phyloP scores from a whole-genome alignment of 1,140 invertebrate genomes.

The Apis laboriosa region DNA sequence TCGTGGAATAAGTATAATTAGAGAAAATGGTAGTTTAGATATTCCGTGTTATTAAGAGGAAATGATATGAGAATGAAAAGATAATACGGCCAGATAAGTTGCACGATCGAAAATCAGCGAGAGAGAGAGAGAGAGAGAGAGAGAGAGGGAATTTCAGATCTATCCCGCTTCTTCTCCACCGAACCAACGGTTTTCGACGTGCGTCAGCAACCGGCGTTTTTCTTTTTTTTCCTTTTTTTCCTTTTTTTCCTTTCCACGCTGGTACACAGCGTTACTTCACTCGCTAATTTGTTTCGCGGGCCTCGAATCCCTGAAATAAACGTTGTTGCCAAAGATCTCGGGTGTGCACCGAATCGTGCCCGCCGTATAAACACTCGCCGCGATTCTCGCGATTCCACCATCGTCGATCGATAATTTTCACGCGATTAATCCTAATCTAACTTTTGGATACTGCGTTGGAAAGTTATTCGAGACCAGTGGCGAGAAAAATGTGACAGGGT shows the following conservation, averaged over 20 bases:
- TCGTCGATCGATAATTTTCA: neutral
- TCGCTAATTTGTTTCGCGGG: conserved; percentile 33
- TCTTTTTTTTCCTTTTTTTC: conserved; percentile 5
- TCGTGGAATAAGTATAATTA: neutral
- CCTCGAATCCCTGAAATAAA: conserved; percentile 24
- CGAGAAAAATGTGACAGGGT: neutral
- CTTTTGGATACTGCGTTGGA: no score
- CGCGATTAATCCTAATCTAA: no score
- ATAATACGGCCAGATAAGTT: neutral
- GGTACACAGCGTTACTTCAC: conserved; percentile 30
- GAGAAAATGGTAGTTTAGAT: neutral
- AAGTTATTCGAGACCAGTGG: neutral
- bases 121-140: neutral
- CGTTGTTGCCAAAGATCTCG: conserved; percentile 40
- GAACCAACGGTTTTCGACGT: neutral
- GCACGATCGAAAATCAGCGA: neutral
- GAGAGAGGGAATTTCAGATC: neutral
- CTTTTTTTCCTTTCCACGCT: conserved; percentile 17
- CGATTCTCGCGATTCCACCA: neutral
- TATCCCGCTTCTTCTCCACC: no score
- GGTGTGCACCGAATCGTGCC: conserved; percentile 29
- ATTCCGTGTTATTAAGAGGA: no score
- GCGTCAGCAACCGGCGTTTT: conserved; percentile 1
- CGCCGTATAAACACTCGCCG: neutral
- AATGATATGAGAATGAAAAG: neutral